These are phyloP conservation scores for Momotus momota DNA, from an alignment of 2,797 vertebrate genomes.

Conservation along the genomic window DNA sequence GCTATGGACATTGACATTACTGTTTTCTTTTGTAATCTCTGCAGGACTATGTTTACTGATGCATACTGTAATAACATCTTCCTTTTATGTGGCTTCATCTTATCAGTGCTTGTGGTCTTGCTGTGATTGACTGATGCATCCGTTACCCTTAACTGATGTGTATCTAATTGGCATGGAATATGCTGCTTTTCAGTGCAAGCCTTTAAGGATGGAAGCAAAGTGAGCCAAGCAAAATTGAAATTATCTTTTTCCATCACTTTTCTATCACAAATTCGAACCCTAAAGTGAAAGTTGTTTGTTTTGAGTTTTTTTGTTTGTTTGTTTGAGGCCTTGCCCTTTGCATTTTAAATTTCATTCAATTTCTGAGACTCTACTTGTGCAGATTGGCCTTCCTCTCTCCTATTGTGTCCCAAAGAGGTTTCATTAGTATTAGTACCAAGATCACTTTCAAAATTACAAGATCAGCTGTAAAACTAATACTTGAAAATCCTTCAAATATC, in stretches of 20 bases:
- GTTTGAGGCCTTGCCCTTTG: not conserved
- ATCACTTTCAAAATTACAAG: not conserved
- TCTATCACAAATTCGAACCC: not conserved
- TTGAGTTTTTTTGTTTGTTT: not conserved
- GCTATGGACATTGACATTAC: not conserved
- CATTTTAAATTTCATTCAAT: not conserved
- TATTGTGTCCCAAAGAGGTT: not conserved
- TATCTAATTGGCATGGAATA: not conserved
- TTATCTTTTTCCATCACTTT: not conserved
- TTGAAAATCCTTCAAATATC: not conserved
- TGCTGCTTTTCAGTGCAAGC: not conserved
- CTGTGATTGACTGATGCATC: conserved; percentile 8
- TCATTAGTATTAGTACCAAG: not conserved
- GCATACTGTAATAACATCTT: not conserved
- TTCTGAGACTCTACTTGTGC: not conserved
- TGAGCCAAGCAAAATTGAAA: not conserved
- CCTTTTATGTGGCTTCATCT: not conserved
- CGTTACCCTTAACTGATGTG: not conserved
- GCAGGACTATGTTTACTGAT: not conserved
- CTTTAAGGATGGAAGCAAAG: not conserved
- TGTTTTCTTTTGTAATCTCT: conserved; percentile 8
- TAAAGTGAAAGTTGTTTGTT: not conserved
- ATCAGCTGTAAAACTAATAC: not conserved
- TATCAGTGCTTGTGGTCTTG: not conserved
- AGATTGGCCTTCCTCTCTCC: not conserved